A percentile compares a stretch with the other conserved stretches of the same genome.
Conservation (phyloP, 2,888 invertebrate genomes). For the Melieria crassipennis region DNA sequence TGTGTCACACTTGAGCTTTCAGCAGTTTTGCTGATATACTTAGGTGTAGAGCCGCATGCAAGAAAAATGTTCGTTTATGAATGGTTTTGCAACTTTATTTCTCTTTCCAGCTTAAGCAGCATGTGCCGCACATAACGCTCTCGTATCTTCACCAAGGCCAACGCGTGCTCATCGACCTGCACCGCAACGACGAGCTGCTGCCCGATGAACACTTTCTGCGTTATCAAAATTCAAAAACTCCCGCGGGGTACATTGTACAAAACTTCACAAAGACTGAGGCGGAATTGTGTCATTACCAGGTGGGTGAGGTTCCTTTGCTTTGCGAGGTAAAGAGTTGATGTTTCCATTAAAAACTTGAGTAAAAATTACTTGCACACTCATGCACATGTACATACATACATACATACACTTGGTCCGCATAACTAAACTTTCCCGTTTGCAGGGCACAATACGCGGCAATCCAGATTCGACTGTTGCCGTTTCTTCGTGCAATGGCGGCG, state of each 20-base stretch:
- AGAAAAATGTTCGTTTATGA: background rate
- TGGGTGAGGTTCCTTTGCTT: conserved; percentile 43
- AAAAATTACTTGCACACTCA: background rate
- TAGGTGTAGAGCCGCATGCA: too few species aligned
- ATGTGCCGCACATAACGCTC: conserved; percentile 68
- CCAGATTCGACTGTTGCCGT: conserved; percentile 83
- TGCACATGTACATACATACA: background rate
- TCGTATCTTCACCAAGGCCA: conserved; percentile 74
- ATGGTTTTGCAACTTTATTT: conserved; percentile 21
- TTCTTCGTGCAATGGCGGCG: conserved; percentile 80
- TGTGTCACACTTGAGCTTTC: background rate
- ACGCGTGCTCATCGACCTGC: conserved; percentile 61
- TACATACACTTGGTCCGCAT: background rate
- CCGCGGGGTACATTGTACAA: conserved; percentile 56
- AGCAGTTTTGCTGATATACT: too few species aligned
- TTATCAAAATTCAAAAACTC: conserved; percentile 56
- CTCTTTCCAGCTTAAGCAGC: conserved; percentile 49
- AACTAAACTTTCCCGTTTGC: conserved; percentile 19
- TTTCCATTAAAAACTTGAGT: background rate
- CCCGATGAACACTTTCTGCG: conserved; percentile 64
- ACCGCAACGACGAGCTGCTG: conserved; percentile 62
- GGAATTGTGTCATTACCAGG: conserved; percentile 66
- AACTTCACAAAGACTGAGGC: conserved; percentile 66
- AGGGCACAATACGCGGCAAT: conserved; percentile 76
- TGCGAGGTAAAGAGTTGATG: background rate